phyloP scores from a whole-genome alignment of 2,797 vertebrate genomes.

The Sebastes diploproa region DNA sequence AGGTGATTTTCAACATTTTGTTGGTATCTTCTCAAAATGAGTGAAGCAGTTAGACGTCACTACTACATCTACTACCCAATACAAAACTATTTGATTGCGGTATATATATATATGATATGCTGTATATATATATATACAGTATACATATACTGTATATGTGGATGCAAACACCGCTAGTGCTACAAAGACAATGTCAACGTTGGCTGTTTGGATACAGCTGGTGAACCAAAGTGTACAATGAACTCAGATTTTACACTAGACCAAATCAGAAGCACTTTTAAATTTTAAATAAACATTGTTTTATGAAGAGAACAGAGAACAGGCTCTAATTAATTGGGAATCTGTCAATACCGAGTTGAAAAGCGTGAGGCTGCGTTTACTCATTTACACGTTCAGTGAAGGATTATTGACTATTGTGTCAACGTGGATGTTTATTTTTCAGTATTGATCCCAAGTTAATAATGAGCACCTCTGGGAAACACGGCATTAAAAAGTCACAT shows the following conservation, averaged over 20 bases:
- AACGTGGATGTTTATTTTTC: slow-evolving; percentile 67
- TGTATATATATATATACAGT: too few species aligned
- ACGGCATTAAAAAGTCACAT: slow-evolving; percentile 60
- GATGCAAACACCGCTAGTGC: neutral
- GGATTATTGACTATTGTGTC: slow-evolving; percentile 68
- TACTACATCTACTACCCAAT: neutral
- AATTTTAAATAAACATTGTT: slow-evolving; percentile 12
- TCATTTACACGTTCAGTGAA: slow-evolving; percentile 65
- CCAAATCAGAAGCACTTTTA: neutral
- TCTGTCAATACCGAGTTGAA: slow-evolving; percentile 54
- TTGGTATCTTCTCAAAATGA: neutral
- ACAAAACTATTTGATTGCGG: neutral
- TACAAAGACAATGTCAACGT: neutral
- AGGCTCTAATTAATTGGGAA: slow-evolving; percentile 65
- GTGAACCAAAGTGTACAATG: neutral
- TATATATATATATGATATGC: too few species aligned
- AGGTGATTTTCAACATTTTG: neutral
- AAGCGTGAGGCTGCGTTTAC: slow-evolving; percentile 55
- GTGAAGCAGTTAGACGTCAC: neutral
- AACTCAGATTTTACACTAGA: neutral
- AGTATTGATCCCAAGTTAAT: slow-evolving; percentile 71
- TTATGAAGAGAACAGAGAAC: slow-evolving; percentile 32
- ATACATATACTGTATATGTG: neutral
- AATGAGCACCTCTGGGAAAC: slow-evolving; percentile 57
- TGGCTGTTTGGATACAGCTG: neutral